Base-by-base conservation (phyloP, 2,797 vertebrate genomes). In the Clarias fuscus region DNA sequence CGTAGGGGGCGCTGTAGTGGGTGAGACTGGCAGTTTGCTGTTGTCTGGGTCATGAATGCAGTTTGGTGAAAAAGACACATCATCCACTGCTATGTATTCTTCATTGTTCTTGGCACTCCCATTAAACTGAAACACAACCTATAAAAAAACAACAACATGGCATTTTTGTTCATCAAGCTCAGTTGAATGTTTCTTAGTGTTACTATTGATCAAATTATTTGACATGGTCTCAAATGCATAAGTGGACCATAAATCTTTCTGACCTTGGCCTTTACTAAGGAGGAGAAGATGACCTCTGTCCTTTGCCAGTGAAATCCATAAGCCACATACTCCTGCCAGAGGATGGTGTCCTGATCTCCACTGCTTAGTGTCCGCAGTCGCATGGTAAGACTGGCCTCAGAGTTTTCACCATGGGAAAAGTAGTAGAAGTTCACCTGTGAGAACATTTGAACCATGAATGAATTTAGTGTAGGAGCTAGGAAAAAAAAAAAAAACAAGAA, bases 381-480 rank as follows among this genome's bases (percentile, higher is more conserved):
- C 48, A 89, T 87, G 5, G 88, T 90, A 14, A 96, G 92, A 48
- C 0, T 85, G 67, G 84, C 88, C 14, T 86, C 7, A 37, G 75
- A 3, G 33, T 79, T 81, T 65, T 93, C 91, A 5, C 88, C 88
- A 79, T 92, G 85, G 77, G 91, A 92, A 90, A 93, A 95, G 91
- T 92, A 91, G 89, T 93, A 96, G 90, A 96, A 96, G 77, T 90
- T 92, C 79, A 96, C 83, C 95, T 96, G 82, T 11, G 75, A 84
- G 33, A 79, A 4, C 18, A 84, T 7, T 27, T 48, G 59, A 33
- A 83, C 17, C 6, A 59, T 70, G 65, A 24, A 27, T 65, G 3
- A 1, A 80, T 80, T 43, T 5, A 80, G 1, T 27, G 22, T 80
- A 6, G 33, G 22, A 81, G 17, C 37, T 48, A 27, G 48, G 33